phyloP scores from a whole-genome alignment of 2,888 invertebrate genomes.

The Thera britannica region DNA sequence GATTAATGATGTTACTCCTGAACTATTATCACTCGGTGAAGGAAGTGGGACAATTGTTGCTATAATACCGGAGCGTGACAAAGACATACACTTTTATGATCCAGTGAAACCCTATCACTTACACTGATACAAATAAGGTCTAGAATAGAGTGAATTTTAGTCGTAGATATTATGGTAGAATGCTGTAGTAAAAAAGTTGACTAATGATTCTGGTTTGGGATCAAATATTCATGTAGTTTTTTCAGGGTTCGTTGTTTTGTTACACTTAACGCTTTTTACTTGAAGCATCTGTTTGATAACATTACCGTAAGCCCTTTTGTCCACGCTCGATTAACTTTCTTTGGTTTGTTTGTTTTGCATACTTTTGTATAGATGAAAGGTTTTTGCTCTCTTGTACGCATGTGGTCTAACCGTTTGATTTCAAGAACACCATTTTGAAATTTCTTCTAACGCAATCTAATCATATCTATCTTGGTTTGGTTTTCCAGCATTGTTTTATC shows the following conservation, averaged over 20 bases:
- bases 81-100: conserved; percentile 46
- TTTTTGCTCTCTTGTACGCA: not conserved
- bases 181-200: conserved; percentile 74
- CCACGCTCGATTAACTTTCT: conserved; percentile 52
- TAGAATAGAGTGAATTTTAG: conserved; percentile 21
- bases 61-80: conserved; percentile 64
- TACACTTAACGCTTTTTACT: conserved; percentile 80
- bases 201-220: conserved; percentile 83
- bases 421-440: conserved; percentile 7
- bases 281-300: conserved; percentile 77
- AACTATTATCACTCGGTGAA: conserved; percentile 72
- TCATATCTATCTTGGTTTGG: not conserved
- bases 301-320: conserved; percentile 64
- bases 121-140: conserved; percentile 44
- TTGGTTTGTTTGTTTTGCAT: conserved; percentile 41
- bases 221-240: conserved; percentile 82
- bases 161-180: conserved; percentile 23
- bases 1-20: conserved; percentile 80
- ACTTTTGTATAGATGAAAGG: conserved; percentile 9
- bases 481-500: no score
- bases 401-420: conserved; percentile 8
- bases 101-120: conserved; percentile 9
- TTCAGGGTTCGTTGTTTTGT: conserved; percentile 73
- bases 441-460: not conserved
- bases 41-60: conserved; percentile 73